Conservation (phyloP, 2,797 vertebrate genomes). For the Molossus alvarezi region DNA sequence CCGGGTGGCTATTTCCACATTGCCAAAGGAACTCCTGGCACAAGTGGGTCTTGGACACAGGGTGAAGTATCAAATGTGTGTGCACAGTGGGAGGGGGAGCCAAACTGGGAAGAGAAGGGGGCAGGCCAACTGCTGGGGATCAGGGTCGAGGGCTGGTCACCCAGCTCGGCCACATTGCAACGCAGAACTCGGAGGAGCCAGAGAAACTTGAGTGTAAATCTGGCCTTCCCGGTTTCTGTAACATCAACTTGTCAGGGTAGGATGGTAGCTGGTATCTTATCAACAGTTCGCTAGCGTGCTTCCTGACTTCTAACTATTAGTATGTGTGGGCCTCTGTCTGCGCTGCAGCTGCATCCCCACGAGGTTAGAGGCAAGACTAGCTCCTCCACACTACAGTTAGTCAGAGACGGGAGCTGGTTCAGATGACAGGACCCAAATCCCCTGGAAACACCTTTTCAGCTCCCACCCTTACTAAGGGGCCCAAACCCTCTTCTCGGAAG, state of each 20-base stretch:
- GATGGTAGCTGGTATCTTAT: neutral
- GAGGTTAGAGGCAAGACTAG: neutral
- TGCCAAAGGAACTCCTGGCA: neutral
- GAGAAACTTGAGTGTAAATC: neutral
- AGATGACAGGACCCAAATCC: neutral
- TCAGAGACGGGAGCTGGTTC: neutral
- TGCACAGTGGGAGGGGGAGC: neutral
- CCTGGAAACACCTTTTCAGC: neutral
- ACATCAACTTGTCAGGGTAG: neutral
- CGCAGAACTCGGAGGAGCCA: neutral
- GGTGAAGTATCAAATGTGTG: neutral
- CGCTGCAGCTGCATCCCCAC: neutral
- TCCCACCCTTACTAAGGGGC: neutral
- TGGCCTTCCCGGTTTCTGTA: neutral
- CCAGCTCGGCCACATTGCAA: neutral
- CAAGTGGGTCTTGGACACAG: neutral
- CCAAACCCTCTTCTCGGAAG: neutral
- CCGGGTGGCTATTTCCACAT: neutral
- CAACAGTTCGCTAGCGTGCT: neutral
- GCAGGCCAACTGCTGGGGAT: too few relatives aligned
- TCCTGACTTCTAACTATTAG: neutral
- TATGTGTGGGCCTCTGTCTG: neutral
- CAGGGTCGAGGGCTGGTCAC: neutral
- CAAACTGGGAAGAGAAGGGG: neutral
- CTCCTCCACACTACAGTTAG: neutral